Conservation (phyloP, 2,113 vertebrate species). For the Rhegmatorhina hoffmannsi region DNA sequence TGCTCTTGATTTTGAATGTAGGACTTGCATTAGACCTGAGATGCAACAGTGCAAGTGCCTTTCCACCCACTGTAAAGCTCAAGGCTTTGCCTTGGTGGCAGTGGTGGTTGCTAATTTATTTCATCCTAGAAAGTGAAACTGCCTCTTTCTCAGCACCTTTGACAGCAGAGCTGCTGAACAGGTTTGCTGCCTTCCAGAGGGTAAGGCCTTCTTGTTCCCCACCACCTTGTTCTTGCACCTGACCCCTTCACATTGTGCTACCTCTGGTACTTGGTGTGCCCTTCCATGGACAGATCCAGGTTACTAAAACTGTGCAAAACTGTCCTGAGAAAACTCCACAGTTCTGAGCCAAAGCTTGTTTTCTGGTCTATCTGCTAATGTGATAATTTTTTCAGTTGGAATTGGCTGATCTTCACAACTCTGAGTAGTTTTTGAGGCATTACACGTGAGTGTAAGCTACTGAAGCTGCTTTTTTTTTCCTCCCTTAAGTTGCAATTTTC, state of each 20-base stretch:
- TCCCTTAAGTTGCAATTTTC: not conserved
- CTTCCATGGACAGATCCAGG: not conserved
- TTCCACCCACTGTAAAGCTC: not conserved
- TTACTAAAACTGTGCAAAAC: not conserved
- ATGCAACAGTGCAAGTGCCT: not conserved
- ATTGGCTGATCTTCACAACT: not conserved
- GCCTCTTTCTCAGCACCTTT: not conserved
- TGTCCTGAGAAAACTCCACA: not conserved
- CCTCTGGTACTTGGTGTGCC: not conserved
- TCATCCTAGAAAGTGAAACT: not conserved
- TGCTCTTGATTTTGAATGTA: not conserved
- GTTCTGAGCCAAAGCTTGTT: not conserved
- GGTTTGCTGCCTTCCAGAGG: not conserved
- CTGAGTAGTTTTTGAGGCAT: not conserved
- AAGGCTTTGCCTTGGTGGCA: not conserved
- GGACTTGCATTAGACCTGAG: not conserved
- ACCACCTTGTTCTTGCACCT: not conserved
- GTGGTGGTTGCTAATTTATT: not conserved
- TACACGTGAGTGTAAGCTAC: not conserved
- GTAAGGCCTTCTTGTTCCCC: fast-evolving
- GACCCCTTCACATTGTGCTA: fast-evolving
- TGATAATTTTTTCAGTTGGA: not conserved
- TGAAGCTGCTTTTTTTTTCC: fast-evolving
- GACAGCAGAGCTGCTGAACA: not conserved
- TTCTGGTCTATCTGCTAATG: not conserved